Evolutionary conservation across 2,113 vertebrate genomes (phyloP), one percentile per base, ranked within the genome.

Genomic region (Dicentrarchus labrax): DNA sequence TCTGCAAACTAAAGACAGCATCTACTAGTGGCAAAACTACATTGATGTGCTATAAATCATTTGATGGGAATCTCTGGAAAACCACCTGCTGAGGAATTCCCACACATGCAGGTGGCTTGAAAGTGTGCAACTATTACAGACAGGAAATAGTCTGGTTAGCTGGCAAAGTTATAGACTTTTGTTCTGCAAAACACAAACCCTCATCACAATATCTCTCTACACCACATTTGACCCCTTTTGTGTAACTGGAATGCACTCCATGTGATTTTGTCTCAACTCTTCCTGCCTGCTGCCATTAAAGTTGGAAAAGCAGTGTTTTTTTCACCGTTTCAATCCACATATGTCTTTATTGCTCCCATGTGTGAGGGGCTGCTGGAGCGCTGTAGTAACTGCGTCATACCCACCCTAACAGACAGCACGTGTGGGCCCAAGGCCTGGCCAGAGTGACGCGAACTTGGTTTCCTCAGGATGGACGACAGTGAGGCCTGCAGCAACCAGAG

Each of bases 381-480:
- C 65, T 53, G 36, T 2, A 36, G 50, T n/a, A 2, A 66, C 73
- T 86, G 89, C 68, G 60, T 87, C 83, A 88, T 50, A 50, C n/a
- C 19, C 12, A 24, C 54, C 61, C 41, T 17, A 19, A 38, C 50
- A 65, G 78, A 73, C 84, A 59, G 76, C 88, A 91, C 76, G 86
- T 88, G 87, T 85, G 60, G 72, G 66, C 72, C 72, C 78, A 47
- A 80, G 86, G 84, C 76, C 83, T 36, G 19, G 41, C 53, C 82
- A 66, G 67, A 70, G 78, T 96, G 94, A 96, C 90, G 92, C 88
- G 76, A 88, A 83, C 81, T 80, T 17, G 13, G 85, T 81, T 95
- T 96, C 95, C 95, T 95, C 94, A 96, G 95, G 95, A 96, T 95
- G 94, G 89, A 94, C 85, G 22, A 83, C 77, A 86, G 72, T 70